phyloP scores from a whole-genome alignment of 2,888 invertebrate genomes.

The Alitta virens region DNA sequence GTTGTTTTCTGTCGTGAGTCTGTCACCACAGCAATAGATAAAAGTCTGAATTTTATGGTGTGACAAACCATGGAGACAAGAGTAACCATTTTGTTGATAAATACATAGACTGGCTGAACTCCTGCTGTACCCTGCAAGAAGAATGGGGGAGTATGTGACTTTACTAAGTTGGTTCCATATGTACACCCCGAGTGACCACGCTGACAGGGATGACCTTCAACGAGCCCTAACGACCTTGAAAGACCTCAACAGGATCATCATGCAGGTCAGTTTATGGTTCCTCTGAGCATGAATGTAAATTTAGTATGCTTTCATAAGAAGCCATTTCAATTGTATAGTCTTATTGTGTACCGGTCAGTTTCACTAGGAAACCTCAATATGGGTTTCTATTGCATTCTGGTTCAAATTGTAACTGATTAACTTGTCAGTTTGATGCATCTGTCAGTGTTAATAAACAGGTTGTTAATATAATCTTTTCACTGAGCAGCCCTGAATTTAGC shows the following conservation, averaged over 20 bases:
- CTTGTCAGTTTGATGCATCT: neutral
- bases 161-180: slow-evolving; percentile 49
- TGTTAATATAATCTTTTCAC: too few relatives aligned
- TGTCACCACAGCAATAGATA: too few relatives aligned
- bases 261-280: too few relatives aligned
- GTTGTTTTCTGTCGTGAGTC: too few relatives aligned
- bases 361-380: neutral
- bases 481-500: too few relatives aligned
- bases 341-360: too few relatives aligned
- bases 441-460: neutral
- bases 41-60: too few relatives aligned
- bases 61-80: too few relatives aligned
- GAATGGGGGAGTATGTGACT: slow-evolving; percentile 50
- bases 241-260: slow-evolving; percentile 42
- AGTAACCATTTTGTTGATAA: too few relatives aligned
- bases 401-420: neutral
- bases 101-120: slow-evolving; percentile 58
- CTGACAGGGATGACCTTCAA: slow-evolving; percentile 46
- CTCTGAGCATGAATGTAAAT: neutral
- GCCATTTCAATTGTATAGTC: neutral
- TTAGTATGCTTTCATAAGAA: too few relatives aligned
- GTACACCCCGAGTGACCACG: slow-evolving; percentile 48
- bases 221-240: slow-evolving; percentile 39
- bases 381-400: neutral
- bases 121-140: slow-evolving; percentile 50